Percentiles rank a stretch among this genome's conserved stretches.
phyloP scores from a whole-genome alignment of 2,797 vertebrate genomes.

The Caiman crocodilus region DNA sequence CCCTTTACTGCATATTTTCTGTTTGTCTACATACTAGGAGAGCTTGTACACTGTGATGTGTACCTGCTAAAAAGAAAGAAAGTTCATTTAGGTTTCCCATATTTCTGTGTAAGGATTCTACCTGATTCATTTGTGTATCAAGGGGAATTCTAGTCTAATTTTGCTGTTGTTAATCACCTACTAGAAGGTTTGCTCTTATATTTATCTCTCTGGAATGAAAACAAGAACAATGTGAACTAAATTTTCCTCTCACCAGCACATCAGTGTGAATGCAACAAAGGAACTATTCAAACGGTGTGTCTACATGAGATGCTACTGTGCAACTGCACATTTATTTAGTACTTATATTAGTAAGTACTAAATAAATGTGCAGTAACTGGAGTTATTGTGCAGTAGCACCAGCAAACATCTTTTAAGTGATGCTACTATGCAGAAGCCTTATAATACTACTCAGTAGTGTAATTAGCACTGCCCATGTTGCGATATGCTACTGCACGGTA shows the following conservation, averaged over 20 bases:
- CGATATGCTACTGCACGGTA: too few relatives aligned
- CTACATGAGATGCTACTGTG: not conserved
- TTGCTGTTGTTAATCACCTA: not conserved
- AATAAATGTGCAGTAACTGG: too few relatives aligned
- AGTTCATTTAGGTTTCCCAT: not conserved
- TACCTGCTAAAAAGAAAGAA: not conserved
- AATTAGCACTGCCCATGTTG: too few relatives aligned
- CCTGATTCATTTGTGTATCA: not conserved
- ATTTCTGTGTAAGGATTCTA: not conserved
- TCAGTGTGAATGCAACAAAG: not conserved
- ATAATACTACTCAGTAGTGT: too few relatives aligned
- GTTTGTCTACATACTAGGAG: too few relatives aligned
- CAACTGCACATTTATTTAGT: fast-evolving
- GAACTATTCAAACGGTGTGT: not conserved
- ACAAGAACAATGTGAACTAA: fast-evolving
- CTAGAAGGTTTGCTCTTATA: fast-evolving
- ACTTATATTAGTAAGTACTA: not conserved
- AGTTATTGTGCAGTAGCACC: too few relatives aligned
- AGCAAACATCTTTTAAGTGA: too few relatives aligned
- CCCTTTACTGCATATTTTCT: too few relatives aligned
- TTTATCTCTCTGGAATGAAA: not conserved
- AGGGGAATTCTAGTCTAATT: not conserved
- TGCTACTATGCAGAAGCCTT: too few relatives aligned
- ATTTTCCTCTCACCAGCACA: not conserved
- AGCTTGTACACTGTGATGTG: not conserved